Conservation (phyloP, 2,888 invertebrate genomes). For the Drepana falcataria region DNA sequence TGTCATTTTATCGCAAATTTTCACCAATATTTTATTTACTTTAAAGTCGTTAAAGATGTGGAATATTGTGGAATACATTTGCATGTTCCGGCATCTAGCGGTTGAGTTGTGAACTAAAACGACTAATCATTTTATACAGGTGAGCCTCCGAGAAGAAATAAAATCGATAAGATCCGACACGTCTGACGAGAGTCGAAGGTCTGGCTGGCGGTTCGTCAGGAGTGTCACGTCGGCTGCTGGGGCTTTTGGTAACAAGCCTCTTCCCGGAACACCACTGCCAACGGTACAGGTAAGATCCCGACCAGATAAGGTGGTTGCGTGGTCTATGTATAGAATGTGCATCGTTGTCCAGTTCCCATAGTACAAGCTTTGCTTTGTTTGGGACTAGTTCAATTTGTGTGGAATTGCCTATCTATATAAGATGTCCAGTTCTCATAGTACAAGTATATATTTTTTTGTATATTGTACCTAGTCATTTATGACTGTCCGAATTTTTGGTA, state of each 20-base stretch:
- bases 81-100: neutral
- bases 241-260: slow-evolving; percentile 42
- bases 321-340: neutral
- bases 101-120: neutral
- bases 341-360: no score
- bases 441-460: no score
- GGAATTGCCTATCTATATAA: no score
- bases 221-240: slow-evolving; percentile 53
- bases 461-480: no score
- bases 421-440: no score
- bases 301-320: neutral
- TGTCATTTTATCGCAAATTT: no score
- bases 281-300: slow-evolving; percentile 39
- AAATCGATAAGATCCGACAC: slow-evolving; percentile 41
- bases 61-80: no score
- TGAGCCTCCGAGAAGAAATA: slow-evolving; percentile 60
- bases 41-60: no score
- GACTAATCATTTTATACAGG: slow-evolving; percentile 21
- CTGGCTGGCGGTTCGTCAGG: slow-evolving; percentile 52
- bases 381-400: no score
- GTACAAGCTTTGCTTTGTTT: no score
- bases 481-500: no score
- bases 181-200: slow-evolving; percentile 38
- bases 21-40: no score
- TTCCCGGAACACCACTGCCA: slow-evolving; percentile 60